Percentiles rank a stretch among this genome's conserved stretches.
phyloP scores from a whole-genome alignment of 2,113 vertebrate genomes.

The Oreotrochilus melanogaster region DNA sequence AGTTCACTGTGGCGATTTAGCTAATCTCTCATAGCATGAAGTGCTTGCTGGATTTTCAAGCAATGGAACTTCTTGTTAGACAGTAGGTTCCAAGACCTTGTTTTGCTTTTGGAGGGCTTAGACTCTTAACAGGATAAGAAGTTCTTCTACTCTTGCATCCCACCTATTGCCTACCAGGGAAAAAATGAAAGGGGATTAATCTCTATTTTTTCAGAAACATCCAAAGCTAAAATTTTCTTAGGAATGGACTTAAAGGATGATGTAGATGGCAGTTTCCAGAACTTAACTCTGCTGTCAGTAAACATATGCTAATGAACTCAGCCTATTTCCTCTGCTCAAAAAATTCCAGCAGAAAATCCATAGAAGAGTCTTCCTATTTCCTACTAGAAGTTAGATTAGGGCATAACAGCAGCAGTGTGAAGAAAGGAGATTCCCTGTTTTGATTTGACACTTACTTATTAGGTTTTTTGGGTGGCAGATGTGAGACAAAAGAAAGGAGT shows the following conservation, averaged over 20 bases:
- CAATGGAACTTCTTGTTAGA: neutral
- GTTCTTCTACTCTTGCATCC: neutral
- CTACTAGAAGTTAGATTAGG: neutral
- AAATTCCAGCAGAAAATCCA: neutral
- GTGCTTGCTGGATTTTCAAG: neutral
- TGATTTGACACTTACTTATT: neutral
- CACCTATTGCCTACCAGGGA: neutral
- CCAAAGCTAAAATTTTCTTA: neutral
- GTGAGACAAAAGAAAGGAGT: neutral
- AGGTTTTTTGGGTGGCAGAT: neutral
- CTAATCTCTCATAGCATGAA: slow-evolving; percentile 2
- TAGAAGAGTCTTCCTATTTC: neutral
- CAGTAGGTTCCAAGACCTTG: neutral
- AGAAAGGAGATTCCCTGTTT: slow-evolving; percentile 17
- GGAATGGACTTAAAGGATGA: neutral
- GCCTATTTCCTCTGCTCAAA: neutral
- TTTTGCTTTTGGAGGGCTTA: neutral
- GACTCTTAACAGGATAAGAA: neutral
- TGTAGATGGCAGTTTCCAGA: neutral
- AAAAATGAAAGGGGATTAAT: neutral
- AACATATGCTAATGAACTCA: neutral
- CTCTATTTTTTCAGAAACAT: neutral
- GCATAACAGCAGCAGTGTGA: neutral
- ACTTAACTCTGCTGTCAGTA: neutral
- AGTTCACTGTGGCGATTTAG: neutral